Evolutionary conservation across 2,797 vertebrate genomes (phyloP).

Genomic region (Babyrousa celebensis): DNA sequence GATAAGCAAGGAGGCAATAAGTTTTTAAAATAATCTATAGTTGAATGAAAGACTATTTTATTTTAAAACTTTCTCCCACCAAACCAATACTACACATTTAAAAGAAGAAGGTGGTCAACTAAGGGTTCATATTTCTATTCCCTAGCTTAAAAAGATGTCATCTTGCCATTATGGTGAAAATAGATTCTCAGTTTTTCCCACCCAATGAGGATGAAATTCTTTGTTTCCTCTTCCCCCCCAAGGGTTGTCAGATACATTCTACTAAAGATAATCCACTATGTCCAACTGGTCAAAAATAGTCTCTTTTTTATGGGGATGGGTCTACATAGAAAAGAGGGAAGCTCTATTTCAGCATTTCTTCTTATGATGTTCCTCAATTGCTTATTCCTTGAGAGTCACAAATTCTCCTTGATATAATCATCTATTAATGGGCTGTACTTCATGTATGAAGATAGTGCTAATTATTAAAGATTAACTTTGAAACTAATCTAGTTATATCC

Average conservation of each 20-base stretch:
- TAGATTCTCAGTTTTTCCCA: slow-evolving; percentile 7
- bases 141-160: background rate
- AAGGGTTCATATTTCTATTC: slow-evolving; percentile 7
- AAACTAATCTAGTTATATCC: slow-evolving; percentile 37
- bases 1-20: background rate
- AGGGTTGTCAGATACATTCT: background rate
- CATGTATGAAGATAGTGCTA: slow-evolving; percentile 25
- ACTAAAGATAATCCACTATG: background rate
- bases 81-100: background rate
- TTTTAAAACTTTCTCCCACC: slow-evolving; percentile 31
- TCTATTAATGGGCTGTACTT: slow-evolving; percentile 14
- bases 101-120: background rate
- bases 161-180: background rate
- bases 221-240: background rate
- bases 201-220: background rate
- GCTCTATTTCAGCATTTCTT: background rate
- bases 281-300: background rate
- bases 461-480: slow-evolving; percentile 46
- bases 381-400: slow-evolving; percentile 31
- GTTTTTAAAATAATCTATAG: background rate
- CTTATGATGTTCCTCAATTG: background rate
- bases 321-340: background rate
- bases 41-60: background rate
- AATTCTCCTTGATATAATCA: background rate
- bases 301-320: background rate